Evolutionary conservation across 2,113 vertebrate genomes (phyloP), one percentile per base, ranked within the genome.

Genomic region (Nibea coibor): DNA sequence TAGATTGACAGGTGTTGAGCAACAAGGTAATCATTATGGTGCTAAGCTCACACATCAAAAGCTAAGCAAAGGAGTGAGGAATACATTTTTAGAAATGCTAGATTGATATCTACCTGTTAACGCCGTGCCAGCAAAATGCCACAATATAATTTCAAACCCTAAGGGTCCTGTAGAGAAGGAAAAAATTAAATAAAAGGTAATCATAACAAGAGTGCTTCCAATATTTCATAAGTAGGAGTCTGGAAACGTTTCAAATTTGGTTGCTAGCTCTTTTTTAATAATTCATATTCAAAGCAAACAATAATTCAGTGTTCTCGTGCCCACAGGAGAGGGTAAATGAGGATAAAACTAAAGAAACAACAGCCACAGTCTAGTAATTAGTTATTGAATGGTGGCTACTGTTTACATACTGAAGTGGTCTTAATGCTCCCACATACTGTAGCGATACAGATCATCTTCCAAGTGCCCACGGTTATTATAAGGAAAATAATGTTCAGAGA

Each of bases 101-200:
- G 92, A 91, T 90, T 87, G 61, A 87, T 87, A 91, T 88, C 83
- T 87, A 47, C 26, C 12, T 77, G 80, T 72, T 62, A 48, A 66
- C 56, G 65, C 17, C 26, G 58, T 0, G 87, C 86, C 92, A 93
- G 78, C 48, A 56, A 90, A 90, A 89, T 88, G 78, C 81, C 88
- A 87, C 83, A 85, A 71, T 79, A 59, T 87, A 80, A 92, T 90
- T 88, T 87, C 69, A 80, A 88, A 75, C 78, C 90, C 92, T 72
- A n/a, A 53, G 87, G 85, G 76, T 87, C 57, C 63, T 45, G 3
- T 22, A 20, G 47, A 53, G 51, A 65, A 75, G 62, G 0, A 67
- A 67, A 53, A 73, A 42, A 56, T 59, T 9, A 14, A 39, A 48
- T 61, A 17, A 78, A 69, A 67, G 65, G 39, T 50, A 63, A 85